A percentile compares a stretch with the other conserved stretches of the same genome.
phyloP scores from a whole-genome alignment of 2,888 invertebrate species.

The Heliconius charithonia region DNA sequence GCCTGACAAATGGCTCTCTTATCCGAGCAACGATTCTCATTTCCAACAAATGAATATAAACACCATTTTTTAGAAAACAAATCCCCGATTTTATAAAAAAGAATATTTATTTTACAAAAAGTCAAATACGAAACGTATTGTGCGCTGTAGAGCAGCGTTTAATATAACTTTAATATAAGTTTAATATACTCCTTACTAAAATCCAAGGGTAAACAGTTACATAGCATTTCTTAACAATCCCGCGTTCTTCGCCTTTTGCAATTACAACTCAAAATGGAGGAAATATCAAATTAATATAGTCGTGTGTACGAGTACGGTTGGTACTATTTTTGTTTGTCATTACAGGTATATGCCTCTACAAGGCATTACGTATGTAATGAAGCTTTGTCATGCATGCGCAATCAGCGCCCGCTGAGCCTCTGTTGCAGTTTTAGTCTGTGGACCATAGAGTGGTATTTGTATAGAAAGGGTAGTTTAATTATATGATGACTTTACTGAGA shows the following conservation, averaged over 20 bases:
- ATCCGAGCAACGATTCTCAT: too few relatives aligned
- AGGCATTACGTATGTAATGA: constrained; percentile 47
- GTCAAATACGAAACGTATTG: background rate
- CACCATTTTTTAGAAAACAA: too few relatives aligned
- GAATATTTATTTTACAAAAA: too few relatives aligned
- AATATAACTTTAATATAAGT: too few relatives aligned
- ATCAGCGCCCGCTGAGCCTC: constrained; percentile 75
- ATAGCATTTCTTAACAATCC: background rate
- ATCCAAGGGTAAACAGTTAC: background rate
- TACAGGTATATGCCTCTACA: constrained; percentile 36
- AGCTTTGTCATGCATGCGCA: constrained; percentile 79
- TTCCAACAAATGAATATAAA: too few relatives aligned
- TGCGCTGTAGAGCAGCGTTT: background rate
- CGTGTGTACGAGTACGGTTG: background rate
- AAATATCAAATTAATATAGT: constrained; percentile 26
- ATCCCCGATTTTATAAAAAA: too few relatives aligned
- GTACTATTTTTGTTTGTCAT: constrained; percentile 27
- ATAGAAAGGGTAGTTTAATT: constrained; percentile 9
- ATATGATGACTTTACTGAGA: background rate
- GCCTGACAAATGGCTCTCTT: too few relatives aligned
- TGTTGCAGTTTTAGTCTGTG: constrained; percentile 64
- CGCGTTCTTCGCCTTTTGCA: constrained; percentile 11
- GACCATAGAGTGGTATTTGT: background rate
- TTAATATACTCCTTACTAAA: constrained; percentile 3
- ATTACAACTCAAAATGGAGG: constrained; percentile 21